Evolutionary conservation across 35 echinoderm and acorn worm genomes (phyloP), one percentile per base, ranked within the genome.

Genomic region (Strongylocentrotus purpuratus): DNA sequence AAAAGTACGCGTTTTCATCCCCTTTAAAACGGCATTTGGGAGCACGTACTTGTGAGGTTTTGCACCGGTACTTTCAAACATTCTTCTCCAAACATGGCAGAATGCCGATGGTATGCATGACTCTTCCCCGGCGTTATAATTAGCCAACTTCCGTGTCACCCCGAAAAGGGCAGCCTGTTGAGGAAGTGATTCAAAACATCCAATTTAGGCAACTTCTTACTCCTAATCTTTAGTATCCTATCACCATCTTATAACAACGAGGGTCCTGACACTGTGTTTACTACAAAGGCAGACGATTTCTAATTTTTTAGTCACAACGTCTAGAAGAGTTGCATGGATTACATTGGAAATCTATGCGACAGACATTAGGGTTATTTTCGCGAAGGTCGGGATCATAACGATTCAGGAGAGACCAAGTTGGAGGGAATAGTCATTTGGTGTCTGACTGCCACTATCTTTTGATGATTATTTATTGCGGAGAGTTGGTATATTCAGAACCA

Each of bases 321-420:
- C 65, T 22, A 28, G 65, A n/a, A 78, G 65, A 78, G 65, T 78
- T 78, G 65, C 18, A 78, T 78, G 65, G 65, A 78, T 78, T 78
- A 78, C 65, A 78, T 78, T 78, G 65, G 65, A 78, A 78, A 78
- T 78, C 20, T 78, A 78, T 78, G 65, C 65, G 65, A 78, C 65
- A n/a, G 65, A 78, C n/a, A n/a, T 78, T 5, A 59, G 1, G 28
- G 20, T 6, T 28, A 7, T 78, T 78, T 78, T 78, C 7, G 65
- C 65, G 28, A 78, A 25, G 20, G 65, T 28, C 61, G 61, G 18
- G 25, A 71, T 71, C 18, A 3, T 5, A 20, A 28, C 28, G 17
- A 71, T 71, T 71, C 22, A 78, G 65, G 65, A 78, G 7, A 78
- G 20, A 6, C 65, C 4, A 8, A 28, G 10, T 50, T 50, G 18